phyloP scores from a whole-genome alignment of 2,888 invertebrate genomes.

The Coremacera marginata region DNA sequence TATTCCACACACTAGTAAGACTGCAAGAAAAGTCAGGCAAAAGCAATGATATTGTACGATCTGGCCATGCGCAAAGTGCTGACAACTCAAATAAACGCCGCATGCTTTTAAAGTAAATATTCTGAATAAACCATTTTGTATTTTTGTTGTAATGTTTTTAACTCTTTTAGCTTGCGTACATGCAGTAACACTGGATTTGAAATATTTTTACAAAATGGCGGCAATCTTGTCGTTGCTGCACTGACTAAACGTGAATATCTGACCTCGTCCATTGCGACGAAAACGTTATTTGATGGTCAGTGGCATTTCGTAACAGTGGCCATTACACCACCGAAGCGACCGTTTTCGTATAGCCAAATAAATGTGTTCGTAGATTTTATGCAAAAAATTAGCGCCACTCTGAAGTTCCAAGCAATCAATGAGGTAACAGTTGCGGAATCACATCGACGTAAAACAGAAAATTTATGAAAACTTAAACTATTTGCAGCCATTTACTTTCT shows the following conservation, averaged over 20 bases:
- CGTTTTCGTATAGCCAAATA: constrained; percentile 74
- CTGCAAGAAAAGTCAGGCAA: constrained; percentile 63
- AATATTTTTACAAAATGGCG: constrained; percentile 72
- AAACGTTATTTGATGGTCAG: constrained; percentile 66
- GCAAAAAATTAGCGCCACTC: constrained; percentile 71
- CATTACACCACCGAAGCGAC: constrained; percentile 70
- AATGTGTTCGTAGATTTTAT: constrained; percentile 74
- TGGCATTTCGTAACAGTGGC: constrained; percentile 74
- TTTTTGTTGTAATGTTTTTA: background rate
- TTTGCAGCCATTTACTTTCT: constrained; percentile 67
- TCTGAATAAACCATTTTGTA: background rate
- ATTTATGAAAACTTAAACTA: background rate
- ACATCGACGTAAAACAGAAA: background rate
- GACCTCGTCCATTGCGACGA: constrained; percentile 71
- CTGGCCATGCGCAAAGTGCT: constrained; percentile 39
- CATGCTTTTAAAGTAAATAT: constrained; percentile 66
- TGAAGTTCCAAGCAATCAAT: constrained; percentile 73
- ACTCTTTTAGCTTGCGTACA: constrained; percentile 70
- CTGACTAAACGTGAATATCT: constrained; percentile 73
- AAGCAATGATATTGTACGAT: background rate
- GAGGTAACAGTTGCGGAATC: constrained; percentile 67
- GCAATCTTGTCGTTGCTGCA: constrained; percentile 72
- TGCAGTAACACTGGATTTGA: constrained; percentile 73
- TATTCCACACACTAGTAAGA: constrained; percentile 73
- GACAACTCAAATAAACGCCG: constrained; percentile 64